Evolutionary conservation across 1,140 invertebrate genomes (phyloP).

Genomic region (Helicoverpa zea): DNA sequence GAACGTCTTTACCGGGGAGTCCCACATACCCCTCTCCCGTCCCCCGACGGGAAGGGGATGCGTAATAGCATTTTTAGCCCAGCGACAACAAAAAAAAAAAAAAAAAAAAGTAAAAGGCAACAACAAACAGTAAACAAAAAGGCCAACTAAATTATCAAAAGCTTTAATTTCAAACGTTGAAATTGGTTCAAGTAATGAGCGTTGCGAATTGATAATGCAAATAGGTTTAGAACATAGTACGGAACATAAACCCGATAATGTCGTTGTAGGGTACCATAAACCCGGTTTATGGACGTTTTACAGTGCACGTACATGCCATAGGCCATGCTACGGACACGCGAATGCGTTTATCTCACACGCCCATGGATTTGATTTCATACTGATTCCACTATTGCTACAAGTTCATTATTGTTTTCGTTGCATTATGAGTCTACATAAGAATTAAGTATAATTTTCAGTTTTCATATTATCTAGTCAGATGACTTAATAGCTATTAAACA

Average conservation of each 20-base stretch:
- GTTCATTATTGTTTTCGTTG: no score
- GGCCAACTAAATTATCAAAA: slow-evolving; percentile 1
- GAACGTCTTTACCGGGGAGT: no score
- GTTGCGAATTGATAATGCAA: slow-evolving; percentile 36
- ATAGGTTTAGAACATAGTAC: slow-evolving; percentile 13
- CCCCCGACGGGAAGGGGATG: no score
- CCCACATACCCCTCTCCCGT: no score
- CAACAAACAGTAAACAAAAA: not conserved
- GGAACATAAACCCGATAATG: slow-evolving; percentile 24
- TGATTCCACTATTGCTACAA: not conserved
- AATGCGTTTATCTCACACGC: slow-evolving; percentile 20
- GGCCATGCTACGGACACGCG: slow-evolving; percentile 22
- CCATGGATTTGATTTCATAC: not conserved
- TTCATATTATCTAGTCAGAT: no score
- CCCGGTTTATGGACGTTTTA: slow-evolving; percentile 17
- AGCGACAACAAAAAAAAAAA: no score
- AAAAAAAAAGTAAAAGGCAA: no score
- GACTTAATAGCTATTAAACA: no score
- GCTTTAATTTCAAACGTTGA: slow-evolving; percentile 5
- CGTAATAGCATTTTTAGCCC: no score
- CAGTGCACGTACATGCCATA: slow-evolving; percentile 13
- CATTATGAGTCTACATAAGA: no score
- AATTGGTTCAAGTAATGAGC: slow-evolving; percentile 25
- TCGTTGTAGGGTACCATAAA: slow-evolving; percentile 13
- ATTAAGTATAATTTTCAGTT: no score